A percentile compares a stretch with the other conserved stretches of the same genome.
These are phyloP conservation scores for Macrotus californicus DNA, from an alignment of 2,113 vertebrate species.

Conservation along the genomic window DNA sequence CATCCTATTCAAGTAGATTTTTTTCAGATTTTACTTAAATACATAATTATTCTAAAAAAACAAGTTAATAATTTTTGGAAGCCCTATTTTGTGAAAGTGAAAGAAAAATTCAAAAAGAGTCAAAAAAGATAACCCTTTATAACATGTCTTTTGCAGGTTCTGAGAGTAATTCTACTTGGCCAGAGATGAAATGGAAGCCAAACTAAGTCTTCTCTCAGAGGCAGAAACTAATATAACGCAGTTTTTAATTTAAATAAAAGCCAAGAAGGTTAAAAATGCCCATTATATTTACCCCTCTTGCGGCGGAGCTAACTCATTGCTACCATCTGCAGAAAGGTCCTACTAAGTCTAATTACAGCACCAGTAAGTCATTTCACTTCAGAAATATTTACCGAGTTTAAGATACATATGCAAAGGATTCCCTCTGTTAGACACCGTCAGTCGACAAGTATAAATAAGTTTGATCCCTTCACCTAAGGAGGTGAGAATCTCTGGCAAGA, in stretches of 20 bases:
- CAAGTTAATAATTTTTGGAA: neutral
- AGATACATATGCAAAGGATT: neutral
- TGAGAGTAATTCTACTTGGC: slow-evolving; percentile 19
- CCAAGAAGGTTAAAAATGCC: neutral
- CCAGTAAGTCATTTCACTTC: slow-evolving; percentile 36
- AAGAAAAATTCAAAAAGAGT: slow-evolving; percentile 33
- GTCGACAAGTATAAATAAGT: neutral
- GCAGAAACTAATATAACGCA: slow-evolving; percentile 1
- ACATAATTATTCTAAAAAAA: slow-evolving; percentile 22
- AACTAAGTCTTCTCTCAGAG: neutral
- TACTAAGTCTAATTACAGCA: slow-evolving; percentile 24
- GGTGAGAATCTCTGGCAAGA: neutral
- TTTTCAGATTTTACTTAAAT: slow-evolving; percentile 21
- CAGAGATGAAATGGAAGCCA: neutral
- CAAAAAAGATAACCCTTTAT: neutral
- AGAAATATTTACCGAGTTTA: slow-evolving; percentile 51
- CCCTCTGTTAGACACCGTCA: neutral
- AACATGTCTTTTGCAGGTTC: slow-evolving; percentile 14
- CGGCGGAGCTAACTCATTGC: neutral
- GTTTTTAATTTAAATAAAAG: slow-evolving; percentile 44
- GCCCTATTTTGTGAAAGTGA: slow-evolving; percentile 20
- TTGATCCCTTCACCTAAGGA: neutral
- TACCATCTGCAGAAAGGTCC: slow-evolving; percentile 8
- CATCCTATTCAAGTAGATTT: neutral
- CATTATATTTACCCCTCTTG: neutral